These are phyloP conservation scores for Oreochromis spilurus DNA, from an alignment of 2,113 vertebrate genomes.

Conservation along the genomic window DNA sequence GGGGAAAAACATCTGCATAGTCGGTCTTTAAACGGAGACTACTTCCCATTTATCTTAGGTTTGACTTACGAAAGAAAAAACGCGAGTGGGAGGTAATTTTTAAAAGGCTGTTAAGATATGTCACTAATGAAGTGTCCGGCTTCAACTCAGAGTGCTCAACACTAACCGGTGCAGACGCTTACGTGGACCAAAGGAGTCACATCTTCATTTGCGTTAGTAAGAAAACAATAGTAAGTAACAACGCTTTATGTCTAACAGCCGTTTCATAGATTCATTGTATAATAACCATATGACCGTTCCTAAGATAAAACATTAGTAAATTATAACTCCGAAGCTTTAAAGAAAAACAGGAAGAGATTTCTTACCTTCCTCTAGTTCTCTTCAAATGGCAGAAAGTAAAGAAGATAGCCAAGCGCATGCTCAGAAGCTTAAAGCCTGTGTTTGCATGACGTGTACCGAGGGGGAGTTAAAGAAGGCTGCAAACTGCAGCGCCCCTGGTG, in stretches of 20 bases:
- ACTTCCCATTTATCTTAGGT: neutral
- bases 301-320: neutral
- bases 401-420: neutral
- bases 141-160: neutral
- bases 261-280: neutral
- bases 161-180: neutral
- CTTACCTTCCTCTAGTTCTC: neutral
- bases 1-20: neutral
- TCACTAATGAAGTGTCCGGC: neutral
- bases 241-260: too few species aligned
- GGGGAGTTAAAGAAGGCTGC: rapidly evolving
- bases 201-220: neutral
- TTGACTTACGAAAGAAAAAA: neutral
- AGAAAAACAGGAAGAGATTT: neutral
- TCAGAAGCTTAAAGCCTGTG: neutral
- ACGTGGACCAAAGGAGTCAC: slow-evolving; percentile 24
- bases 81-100: rapidly evolving
- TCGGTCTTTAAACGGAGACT: neutral
- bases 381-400: neutral
- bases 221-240: neutral
- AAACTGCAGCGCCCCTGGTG: neutral
- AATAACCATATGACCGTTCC: rapidly evolving
- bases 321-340: neutral
- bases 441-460: slow-evolving; percentile 44
- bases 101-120: rapidly evolving